Percentiles rank a stretch among this genome's conserved stretches.
These are phyloP conservation scores for Crocidura indochinensis DNA, from an alignment of 2,797 vertebrate species.

Conservation along the genomic window DNA sequence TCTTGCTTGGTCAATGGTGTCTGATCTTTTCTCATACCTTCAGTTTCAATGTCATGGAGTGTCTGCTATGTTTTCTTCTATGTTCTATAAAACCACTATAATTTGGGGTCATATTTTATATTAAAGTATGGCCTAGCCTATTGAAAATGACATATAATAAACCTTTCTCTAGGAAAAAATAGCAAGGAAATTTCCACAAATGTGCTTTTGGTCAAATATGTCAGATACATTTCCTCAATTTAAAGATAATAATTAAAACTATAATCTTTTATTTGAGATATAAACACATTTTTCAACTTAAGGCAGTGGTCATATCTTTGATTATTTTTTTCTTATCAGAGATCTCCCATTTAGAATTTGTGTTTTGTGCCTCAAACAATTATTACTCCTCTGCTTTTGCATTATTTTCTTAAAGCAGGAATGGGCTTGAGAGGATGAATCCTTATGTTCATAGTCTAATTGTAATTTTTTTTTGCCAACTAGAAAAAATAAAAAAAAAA, in stretches of 20 bases:
- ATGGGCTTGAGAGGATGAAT: not conserved
- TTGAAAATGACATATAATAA: not conserved
- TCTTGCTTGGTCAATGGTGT: too few species aligned
- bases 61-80: too few species aligned
- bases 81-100: too few species aligned
- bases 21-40: too few species aligned
- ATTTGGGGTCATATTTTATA: not conserved
- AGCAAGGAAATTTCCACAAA: not conserved
- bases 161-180: slow-evolving; percentile 10
- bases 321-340: not conserved
- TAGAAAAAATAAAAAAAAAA: slow-evolving; percentile 35
- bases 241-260: not conserved
- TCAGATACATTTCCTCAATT: not conserved
- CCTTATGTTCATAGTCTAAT: slow-evolving; percentile 18
- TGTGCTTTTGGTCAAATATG: not conserved
- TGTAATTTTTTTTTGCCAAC: slow-evolving; percentile 59
- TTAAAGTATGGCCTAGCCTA: not conserved
- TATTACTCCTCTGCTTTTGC: not conserved
- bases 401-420: not conserved
- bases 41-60: too few species aligned
- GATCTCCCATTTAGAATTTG: not conserved
- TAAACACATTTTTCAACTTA: slow-evolving; percentile 2
- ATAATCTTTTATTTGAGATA: slow-evolving; percentile 39
- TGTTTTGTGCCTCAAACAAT: not conserved
- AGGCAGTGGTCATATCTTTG: not conserved